These are phyloP conservation scores for Rynchops niger DNA, from an alignment of 2,113 vertebrate species.

Conservation along the genomic window DNA sequence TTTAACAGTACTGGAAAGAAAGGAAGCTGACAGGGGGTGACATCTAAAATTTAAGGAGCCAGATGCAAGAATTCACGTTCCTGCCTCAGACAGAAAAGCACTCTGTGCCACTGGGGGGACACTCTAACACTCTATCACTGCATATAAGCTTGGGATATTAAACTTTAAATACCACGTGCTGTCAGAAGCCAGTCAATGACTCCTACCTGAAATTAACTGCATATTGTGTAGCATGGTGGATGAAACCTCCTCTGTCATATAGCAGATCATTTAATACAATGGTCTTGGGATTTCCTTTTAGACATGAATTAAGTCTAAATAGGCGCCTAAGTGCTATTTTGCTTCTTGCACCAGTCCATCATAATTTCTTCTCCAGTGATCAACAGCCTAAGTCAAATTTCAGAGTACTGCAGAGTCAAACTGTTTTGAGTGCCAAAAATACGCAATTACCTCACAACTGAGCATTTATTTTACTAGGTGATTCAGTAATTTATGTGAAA, in stretches of 20 bases:
- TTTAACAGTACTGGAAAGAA: background rate
- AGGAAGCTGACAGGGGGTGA: background rate
- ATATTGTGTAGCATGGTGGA: background rate
- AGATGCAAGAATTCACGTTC: background rate
- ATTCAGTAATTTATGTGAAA: background rate
- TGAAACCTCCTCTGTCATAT: background rate
- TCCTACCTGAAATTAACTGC: background rate
- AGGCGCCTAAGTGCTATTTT: background rate
- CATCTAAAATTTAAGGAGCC: background rate
- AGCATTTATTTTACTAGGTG: background rate
- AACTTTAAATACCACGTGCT: background rate
- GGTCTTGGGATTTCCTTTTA: background rate
- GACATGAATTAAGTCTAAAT: background rate
- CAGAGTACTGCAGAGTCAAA: background rate
- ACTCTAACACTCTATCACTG: too few relatives aligned
- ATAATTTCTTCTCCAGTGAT: background rate
- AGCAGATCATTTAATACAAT: background rate
- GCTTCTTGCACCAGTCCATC: background rate
- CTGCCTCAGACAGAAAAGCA: background rate
- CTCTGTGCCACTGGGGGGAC: background rate
- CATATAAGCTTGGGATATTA: background rate
- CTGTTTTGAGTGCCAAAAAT: background rate
- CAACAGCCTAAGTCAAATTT: background rate
- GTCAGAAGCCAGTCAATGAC: background rate
- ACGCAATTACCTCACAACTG: background rate